These are phyloP conservation scores for Drosophila robusta DNA, from an alignment of 2,888 invertebrate species.

Conservation along the genomic window DNA sequence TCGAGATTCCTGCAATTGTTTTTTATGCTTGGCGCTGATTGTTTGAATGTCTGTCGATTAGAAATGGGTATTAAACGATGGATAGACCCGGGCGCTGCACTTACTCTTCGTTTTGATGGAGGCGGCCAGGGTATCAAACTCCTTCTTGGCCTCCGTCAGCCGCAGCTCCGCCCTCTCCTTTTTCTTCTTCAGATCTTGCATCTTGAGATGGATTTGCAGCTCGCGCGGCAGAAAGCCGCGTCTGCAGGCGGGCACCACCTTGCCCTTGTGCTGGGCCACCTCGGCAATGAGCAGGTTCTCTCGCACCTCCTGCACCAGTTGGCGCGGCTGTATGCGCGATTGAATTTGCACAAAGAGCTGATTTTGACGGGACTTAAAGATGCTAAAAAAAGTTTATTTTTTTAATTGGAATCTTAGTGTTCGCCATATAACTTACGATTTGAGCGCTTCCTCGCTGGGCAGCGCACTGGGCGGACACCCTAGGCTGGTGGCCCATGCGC, in stretches of 20 bases:
- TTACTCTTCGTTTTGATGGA: constrained; percentile 82
- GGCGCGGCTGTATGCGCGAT: constrained; percentile 78
- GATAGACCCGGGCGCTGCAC: constrained; percentile 2
- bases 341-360: constrained; percentile 80
- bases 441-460: constrained; percentile 81
- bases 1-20: constrained; percentile 63
- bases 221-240: constrained; percentile 79
- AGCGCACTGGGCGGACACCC: constrained; percentile 77
- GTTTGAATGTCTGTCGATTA: constrained; percentile 77
- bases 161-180: constrained; percentile 55
- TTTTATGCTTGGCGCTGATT: constrained; percentile 72
- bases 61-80: neutral
- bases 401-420: neutral
- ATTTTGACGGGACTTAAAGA: constrained; percentile 83
- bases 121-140: constrained; percentile 71
- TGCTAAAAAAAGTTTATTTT: constrained; percentile 55
- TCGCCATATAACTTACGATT: constrained; percentile 71
- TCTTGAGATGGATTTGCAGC: constrained; percentile 77
- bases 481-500: constrained; percentile 80
- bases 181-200: constrained; percentile 73
- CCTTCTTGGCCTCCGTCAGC: constrained; percentile 62
- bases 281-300: constrained; percentile 82
- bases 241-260: constrained; percentile 73
- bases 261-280: constrained; percentile 74
- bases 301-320: constrained; percentile 77